Evolutionary conservation across 2,797 vertebrate genomes (phyloP), one percentile per base, ranked within the genome.

Genomic region (Phoebastria nigripes): DNA sequence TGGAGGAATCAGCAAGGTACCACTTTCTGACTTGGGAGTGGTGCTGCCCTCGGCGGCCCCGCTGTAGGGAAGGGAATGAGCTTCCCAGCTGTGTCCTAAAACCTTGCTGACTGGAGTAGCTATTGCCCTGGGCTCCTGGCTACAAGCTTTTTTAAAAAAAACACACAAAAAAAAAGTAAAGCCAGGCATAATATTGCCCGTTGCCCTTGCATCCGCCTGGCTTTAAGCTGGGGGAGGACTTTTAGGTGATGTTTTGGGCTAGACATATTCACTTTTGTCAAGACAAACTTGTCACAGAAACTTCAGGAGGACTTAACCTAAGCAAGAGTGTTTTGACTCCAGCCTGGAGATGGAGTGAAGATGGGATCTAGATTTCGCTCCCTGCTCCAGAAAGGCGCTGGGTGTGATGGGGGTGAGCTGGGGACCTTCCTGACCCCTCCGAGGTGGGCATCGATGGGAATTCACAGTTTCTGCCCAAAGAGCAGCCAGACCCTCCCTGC

Each of bases 181-280:
- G 8, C 6, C 8, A 21, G 21, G 33, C 1, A 1, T 29, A 19
- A 3, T 8, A 3, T 18, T 4, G 39, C 42, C 49, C 2, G 1
- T 58, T 26, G 31, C 31, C 62, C 42, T 58, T 1, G 1, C 35
- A 10, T 10, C 35, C 4, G 2, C 71, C 54, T 6, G 37, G 17
- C 37, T 31, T 29, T 44, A 14, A 11, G 62, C 71, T 8, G 21
- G 22, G 33, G 63, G 12, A 22, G 52, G 21, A 9, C 62, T 59
- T 24, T 4, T 2, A 4, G 63, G 62, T 13, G 69, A 11, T 1
- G 2, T 0, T 31, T 52, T 39, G 16, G 77, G 33, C 6, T 26
- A 8, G 19, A 14, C 8, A 0, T 2, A 6, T 8, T 44, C 4
- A 0, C 28, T 15, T 21, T 22, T 11, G n/a, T n/a, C 8, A 6